phyloP scores from a whole-genome alignment of 1,140 invertebrate species.

The Leptopilina clavipes region DNA sequence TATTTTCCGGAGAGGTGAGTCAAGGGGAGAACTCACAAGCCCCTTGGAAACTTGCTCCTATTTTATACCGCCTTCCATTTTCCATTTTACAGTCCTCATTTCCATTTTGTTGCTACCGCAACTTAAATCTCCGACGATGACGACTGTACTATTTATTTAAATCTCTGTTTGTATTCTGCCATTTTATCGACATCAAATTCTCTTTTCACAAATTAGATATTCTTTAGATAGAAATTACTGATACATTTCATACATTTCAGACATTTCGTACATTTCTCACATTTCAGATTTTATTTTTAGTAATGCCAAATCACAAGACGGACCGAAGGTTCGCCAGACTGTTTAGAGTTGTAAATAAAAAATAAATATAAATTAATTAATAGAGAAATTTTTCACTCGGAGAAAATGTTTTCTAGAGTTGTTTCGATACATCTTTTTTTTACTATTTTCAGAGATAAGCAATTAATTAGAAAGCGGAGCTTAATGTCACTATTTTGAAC shows the following conservation, averaged over 20 bases:
- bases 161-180: not conserved
- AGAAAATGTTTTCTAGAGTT: too few species aligned
- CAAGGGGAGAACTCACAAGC: slow-evolving; percentile 37
- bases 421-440: too few species aligned
- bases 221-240: not conserved
- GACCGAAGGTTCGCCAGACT: too few species aligned
- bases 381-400: too few species aligned
- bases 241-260: not conserved
- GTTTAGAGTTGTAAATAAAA: too few species aligned
- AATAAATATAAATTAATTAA: too few species aligned
- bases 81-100: slow-evolving; percentile 33
- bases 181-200: slow-evolving; percentile 4
- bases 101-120: slow-evolving; percentile 31
- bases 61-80: slow-evolving; percentile 33
- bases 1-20: slow-evolving; percentile 54
- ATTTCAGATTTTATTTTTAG: too few species aligned
- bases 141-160: slow-evolving; percentile 11
- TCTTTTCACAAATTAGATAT: slow-evolving; percentile 7
- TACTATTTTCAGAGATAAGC: too few species aligned
- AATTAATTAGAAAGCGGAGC: too few species aligned
- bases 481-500: too few species aligned
- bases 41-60: slow-evolving; percentile 3
- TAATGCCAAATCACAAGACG: too few species aligned
- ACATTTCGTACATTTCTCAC: too few species aligned
- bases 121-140: slow-evolving; percentile 20